phyloP scores from a whole-genome alignment of 1,140 invertebrate species.

The Drosophila virilis region DNA sequence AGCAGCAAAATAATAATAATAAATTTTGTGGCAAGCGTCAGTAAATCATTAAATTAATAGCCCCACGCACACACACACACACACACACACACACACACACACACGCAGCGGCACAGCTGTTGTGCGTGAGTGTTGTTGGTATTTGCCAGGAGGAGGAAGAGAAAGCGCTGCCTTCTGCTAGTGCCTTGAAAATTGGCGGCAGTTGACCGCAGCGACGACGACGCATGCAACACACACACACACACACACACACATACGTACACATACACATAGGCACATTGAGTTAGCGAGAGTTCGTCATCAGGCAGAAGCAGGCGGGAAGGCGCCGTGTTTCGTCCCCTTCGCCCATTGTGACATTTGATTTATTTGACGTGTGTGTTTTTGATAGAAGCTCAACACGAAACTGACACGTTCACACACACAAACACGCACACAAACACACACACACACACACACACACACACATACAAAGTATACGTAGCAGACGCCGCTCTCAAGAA shows the following conservation, averaged over 20 bases:
- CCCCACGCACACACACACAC: conserved; percentile 44
- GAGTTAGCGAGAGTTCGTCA: conserved; percentile 64
- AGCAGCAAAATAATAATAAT: conserved; percentile 50
- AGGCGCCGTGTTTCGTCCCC: conserved; percentile 19
- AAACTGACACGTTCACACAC: conserved; percentile 74
- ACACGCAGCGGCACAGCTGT: conserved; percentile 45
- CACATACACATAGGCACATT: conserved; percentile 30
- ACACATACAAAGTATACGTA: conserved; percentile 6
- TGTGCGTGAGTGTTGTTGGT: conserved; percentile 52
- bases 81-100: conserved; percentile 12
- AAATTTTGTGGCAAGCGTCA: conserved; percentile 73
- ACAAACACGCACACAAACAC: conserved; percentile 38
- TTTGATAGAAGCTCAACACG: conserved; percentile 83
- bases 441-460: conserved; percentile 19
- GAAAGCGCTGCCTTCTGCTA: conserved; percentile 14
- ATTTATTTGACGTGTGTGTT: conserved; percentile 84
- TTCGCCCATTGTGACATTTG: conserved; percentile 80
- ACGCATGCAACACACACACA: conserved; percentile 36
- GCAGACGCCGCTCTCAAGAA: conserved; percentile 51
- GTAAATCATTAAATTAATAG: conserved; percentile 83
- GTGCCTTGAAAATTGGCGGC: conserved; percentile 73
- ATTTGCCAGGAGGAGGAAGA: conserved; percentile 41
- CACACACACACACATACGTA: conserved; percentile 43
- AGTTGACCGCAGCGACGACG: conserved; percentile 66
- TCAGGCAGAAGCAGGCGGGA: conserved; percentile 33